Percentiles rank a stretch among this genome's conserved stretches.
phyloP scores from a whole-genome alignment of 1,140 invertebrate species.

The Trichonephila inaurata region DNA sequence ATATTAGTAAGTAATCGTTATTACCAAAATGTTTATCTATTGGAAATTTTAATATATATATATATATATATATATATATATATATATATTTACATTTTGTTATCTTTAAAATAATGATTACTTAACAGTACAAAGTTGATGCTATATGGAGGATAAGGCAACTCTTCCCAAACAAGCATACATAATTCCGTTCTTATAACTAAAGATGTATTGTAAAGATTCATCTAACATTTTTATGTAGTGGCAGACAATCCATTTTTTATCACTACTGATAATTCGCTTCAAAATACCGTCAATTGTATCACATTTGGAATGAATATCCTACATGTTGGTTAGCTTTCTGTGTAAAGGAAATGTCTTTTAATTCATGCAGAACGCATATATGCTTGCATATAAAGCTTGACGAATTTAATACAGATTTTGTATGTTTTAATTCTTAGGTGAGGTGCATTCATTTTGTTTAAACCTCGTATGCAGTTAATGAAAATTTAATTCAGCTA shows the following conservation, averaged over 20 bases:
- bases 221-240: not conserved
- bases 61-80: too few relatives aligned
- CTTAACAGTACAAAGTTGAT: too few relatives aligned
- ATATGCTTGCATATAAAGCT: not conserved
- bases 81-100: too few relatives aligned
- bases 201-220: not conserved
- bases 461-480: too few relatives aligned
- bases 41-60: too few relatives aligned
- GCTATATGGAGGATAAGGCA: not conserved
- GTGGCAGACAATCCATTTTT: not conserved
- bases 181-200: not conserved
- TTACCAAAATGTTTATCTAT: too few relatives aligned
- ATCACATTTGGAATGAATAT: not conserved
- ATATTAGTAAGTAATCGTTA: too few relatives aligned
- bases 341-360: not conserved
- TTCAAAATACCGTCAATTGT: not conserved
- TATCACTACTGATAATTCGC: not conserved
- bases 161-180: not conserved
- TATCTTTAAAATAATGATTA: not conserved
- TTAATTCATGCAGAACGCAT: not conserved
- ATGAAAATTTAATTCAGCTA: too few relatives aligned
- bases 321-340: not conserved
- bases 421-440: not conserved
- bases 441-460: too few relatives aligned
- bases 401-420: not conserved